These are phyloP conservation scores for Heliornis fulica DNA, from an alignment of 2,113 vertebrate genomes.

Conservation along the genomic window DNA sequence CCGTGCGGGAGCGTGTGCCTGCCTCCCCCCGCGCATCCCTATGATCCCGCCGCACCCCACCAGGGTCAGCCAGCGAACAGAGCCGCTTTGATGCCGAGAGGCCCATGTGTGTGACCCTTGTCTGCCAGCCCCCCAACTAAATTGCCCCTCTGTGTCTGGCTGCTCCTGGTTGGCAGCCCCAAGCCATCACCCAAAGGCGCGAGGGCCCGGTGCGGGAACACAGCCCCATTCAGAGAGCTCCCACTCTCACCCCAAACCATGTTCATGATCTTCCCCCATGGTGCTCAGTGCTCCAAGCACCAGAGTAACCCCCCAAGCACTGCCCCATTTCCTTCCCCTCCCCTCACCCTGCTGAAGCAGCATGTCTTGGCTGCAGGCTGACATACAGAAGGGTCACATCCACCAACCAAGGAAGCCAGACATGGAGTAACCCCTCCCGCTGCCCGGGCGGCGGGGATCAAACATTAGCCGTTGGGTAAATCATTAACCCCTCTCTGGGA, in stretches of 20 bases:
- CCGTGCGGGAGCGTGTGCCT: fast-evolving
- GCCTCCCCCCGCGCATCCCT: fast-evolving
- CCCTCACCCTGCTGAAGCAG: background rate
- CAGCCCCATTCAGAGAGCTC: conserved; percentile 31
- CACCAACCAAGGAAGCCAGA: background rate
- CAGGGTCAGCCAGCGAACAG: fast-evolving
- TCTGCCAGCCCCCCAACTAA: background rate
- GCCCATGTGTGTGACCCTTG: background rate
- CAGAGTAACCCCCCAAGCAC: background rate
- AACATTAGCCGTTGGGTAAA: background rate
- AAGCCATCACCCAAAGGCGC: background rate
- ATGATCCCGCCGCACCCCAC: fast-evolving
- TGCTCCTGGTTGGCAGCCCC: background rate
- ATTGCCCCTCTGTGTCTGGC: background rate
- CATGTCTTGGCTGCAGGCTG: background rate
- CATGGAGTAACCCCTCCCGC: background rate
- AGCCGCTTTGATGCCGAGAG: background rate
- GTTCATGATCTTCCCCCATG: background rate
- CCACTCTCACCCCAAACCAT: background rate
- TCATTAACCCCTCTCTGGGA: background rate
- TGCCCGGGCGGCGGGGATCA: background rate
- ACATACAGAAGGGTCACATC: background rate
- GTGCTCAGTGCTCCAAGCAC: background rate
- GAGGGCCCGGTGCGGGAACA: background rate
- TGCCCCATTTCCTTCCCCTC: background rate